Evolutionary conservation across 2,888 invertebrate genomes (phyloP), one percentile per base, ranked within the genome.

Genomic region (Onchidella celtica): DNA sequence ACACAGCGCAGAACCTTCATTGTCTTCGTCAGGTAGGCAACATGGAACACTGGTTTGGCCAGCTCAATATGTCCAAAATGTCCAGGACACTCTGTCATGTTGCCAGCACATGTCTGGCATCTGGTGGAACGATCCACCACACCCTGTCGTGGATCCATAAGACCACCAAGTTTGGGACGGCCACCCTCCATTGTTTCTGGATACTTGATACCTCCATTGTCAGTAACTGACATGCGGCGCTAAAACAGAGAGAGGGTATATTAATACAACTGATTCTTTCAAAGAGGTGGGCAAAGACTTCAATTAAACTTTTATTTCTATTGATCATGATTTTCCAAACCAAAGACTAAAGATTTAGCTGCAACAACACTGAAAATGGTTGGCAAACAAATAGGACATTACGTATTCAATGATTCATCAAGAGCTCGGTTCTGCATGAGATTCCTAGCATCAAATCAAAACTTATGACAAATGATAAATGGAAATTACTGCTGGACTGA

Each of bases 141-240:
- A 89, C 99, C 99, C 94, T 99, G 99, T 79, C 99, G 95, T 0
- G 99, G 99, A 94, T 99, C 99, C 99, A 99, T 99, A 86, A 99
- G 96, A 40, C 99, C 99, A 0, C 99, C 98, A 84, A 99, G 94
- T 93, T 99, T 99, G 0, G 99, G 99, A 68, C 99, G 96, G 32
- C 99, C 99, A 73, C 98, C 98, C 94, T 99, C 99, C 96, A 98
- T 97, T 0, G 99, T 98, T 94, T 99, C 99, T 1, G 99, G 96
- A 93, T 97, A 99, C 92, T 96, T 96, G 88, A 99, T 97, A 85
- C 99, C 99, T 86, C 98, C 98, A 80, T 80, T 68, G 93, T 98
- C 98, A 9, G 92, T 92, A 87, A 99, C 99, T 79, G 99, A 99
- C 98, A 98, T 98, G 69, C 98, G 97, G 83, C 98, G 96, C 98